Conservation (phyloP, 1,140 invertebrate species). For the Euborellia annulipes region DNA sequence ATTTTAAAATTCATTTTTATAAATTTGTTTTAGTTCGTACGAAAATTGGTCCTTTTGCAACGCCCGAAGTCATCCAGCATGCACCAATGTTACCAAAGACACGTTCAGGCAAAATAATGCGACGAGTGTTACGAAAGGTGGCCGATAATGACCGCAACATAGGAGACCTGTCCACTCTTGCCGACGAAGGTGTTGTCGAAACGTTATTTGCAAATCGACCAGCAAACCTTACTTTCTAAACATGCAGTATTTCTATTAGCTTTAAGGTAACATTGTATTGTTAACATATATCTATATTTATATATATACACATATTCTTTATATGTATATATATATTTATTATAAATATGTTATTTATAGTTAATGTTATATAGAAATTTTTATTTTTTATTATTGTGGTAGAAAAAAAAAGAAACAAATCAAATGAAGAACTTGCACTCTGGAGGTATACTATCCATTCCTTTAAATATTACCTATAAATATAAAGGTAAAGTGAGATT, state of each 20-base stretch:
- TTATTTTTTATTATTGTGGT: too few species aligned
- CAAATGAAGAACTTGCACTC: too few species aligned
- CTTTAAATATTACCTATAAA: too few species aligned
- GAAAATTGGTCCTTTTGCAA: slow-evolving; percentile 90
- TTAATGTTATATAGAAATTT: too few species aligned
- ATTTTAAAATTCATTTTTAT: neutral
- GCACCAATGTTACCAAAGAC: slow-evolving; percentile 91
- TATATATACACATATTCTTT: too few species aligned
- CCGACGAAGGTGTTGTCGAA: slow-evolving; percentile 72
- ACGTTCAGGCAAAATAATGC: slow-evolving; percentile 95
- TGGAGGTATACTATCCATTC: too few species aligned
- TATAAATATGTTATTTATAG: too few species aligned
- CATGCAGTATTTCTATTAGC: neutral
- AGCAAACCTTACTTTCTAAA: slow-evolving; percentile 6
- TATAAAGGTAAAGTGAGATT: too few species aligned
- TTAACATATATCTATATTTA: too few species aligned
- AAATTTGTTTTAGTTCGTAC: slow-evolving; percentile 49
- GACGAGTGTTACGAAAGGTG: slow-evolving; percentile 83
- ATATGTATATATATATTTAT: too few species aligned
- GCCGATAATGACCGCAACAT: slow-evolving; percentile 74
- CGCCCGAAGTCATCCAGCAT: slow-evolving; percentile 85
- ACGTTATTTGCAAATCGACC: slow-evolving; percentile 56
- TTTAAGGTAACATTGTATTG: too few species aligned
- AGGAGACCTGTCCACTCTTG: slow-evolving; percentile 84
- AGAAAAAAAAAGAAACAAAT: too few species aligned